Conservation (phyloP, 2,888 invertebrate species). For the Cephus spinipes region DNA sequence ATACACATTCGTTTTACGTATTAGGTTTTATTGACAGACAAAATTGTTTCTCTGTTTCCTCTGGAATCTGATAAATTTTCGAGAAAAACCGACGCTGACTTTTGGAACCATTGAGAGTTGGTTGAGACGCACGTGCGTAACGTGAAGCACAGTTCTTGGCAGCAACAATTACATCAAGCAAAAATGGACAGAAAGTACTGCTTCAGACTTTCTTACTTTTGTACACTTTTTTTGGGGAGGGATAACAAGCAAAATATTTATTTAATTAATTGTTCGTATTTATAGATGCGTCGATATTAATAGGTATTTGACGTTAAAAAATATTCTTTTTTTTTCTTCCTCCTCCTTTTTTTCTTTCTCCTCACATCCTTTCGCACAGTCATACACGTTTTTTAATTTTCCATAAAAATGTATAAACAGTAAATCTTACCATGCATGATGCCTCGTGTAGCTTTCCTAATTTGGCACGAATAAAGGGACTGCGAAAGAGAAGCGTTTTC, state of each 20-base stretch:
- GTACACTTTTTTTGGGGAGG: background rate
- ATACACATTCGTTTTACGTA: no score
- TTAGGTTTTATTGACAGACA: background rate
- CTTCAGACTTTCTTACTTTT: background rate
- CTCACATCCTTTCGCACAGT: background rate
- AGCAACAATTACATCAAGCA: background rate
- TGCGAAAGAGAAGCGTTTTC: conserved; percentile 65
- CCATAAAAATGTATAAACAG: conserved; percentile 21
- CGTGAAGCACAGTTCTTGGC: background rate
- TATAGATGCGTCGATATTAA: background rate
- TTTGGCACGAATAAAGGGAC: conserved; percentile 96
- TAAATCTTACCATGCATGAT: conserved; percentile 89
- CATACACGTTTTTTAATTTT: background rate
- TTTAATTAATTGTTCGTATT: background rate
- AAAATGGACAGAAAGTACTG: background rate
- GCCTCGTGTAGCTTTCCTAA: conserved; percentile 97
- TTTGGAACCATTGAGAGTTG: background rate
- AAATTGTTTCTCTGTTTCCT: background rate
- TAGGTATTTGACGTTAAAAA: background rate
- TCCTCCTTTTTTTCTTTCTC: background rate
- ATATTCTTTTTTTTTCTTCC: background rate
- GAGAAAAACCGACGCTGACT: background rate
- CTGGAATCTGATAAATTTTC: background rate
- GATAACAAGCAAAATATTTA: background rate
- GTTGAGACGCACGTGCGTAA: background rate